Evolutionary conservation across 2,113 vertebrate species (phyloP), one percentile per base, ranked within the genome.

Genomic region (Ailuropoda melanoleuca): DNA sequence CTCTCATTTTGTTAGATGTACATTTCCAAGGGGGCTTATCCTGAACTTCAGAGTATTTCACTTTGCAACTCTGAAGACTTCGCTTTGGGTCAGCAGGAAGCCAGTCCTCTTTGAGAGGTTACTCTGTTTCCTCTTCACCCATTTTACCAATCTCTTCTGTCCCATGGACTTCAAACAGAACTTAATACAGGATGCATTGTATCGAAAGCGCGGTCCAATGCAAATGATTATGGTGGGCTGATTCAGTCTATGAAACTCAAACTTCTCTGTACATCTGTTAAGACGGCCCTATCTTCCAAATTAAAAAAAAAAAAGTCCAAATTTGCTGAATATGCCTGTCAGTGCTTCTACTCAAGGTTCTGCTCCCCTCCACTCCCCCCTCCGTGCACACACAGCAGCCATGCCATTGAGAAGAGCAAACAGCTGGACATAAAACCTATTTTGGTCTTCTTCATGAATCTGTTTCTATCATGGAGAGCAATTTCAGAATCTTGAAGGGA

Each of bases 391-490:
- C 12, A 87, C 18, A 21, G 62, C 0, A 58, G n/a, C 10, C 53
- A 72, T 80, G 43, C 8, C 29, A 55, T 88, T 85, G 50, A 83
- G 77, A 90, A 95, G 70, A 94, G 62, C 83, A 94, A 97, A 97
- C 95, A 97, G 75, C 88, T 97, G 96, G 92, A 89, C 82, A 87
- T 91, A 90, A 97, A 98, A 94, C 90, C 70, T 88, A 77, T 84
- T 95, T 96, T 90, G 60, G 87, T 93, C 70, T 97, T 97, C 60
- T 90, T 55, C 66, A 98, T 96, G 83, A 83, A 18, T 85, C 34
- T 90, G 0, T 89, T 83, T 75, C 82, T 91, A 26, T 91, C 18
- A 64, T 46, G 66, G 88, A 96, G 77, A 93, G 15, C 5, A 15
- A 94, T 91, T 97, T 72, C 90, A 64, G 62, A 90, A 66, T 37